Percentiles rank a stretch among this genome's conserved stretches.
Evolutionary conservation across 2,797 vertebrate species (phyloP).

Genomic region (Manis pentadactyla): DNA sequence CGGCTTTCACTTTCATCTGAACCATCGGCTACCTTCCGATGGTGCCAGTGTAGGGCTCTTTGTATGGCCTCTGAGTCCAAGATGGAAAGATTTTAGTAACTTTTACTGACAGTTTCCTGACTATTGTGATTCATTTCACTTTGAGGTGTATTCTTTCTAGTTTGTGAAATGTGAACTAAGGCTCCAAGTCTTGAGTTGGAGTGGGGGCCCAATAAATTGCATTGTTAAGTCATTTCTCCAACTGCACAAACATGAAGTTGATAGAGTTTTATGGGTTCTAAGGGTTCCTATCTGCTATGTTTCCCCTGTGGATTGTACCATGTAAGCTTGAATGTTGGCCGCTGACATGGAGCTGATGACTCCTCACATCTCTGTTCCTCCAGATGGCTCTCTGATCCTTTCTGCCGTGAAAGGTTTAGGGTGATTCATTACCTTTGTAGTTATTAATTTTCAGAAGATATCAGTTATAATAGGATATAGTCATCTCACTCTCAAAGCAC

Average conservation of each 20-base stretch:
- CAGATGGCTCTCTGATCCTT: conserved; percentile 21
- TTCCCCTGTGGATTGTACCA: not conserved
- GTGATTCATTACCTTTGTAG: conserved; percentile 22
- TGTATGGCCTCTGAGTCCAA: not conserved
- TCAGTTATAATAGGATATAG: not conserved
- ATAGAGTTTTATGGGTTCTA: not conserved
- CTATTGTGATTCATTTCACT: not conserved
- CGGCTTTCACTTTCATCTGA: not conserved
- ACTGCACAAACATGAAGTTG: not conserved
- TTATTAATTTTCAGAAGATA: conserved; percentile 47
- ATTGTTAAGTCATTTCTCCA: not conserved
- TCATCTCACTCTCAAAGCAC: not conserved
- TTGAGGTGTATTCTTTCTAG: not conserved
- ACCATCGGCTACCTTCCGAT: too few relatives aligned
- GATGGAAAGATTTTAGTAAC: not conserved
- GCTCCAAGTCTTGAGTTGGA: not conserved
- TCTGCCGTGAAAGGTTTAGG: not conserved
- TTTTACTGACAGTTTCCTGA: not conserved
- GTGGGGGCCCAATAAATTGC: not conserved
- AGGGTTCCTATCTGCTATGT: not conserved
- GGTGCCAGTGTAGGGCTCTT: not conserved
- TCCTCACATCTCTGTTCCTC: not conserved
- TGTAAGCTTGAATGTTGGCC: not conserved
- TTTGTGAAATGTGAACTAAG: not conserved
- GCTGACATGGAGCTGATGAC: not conserved